These are phyloP conservation scores for Platorchestia sp. DNA, from an alignment of 1,140 invertebrate genomes.

Conservation along the genomic window DNA sequence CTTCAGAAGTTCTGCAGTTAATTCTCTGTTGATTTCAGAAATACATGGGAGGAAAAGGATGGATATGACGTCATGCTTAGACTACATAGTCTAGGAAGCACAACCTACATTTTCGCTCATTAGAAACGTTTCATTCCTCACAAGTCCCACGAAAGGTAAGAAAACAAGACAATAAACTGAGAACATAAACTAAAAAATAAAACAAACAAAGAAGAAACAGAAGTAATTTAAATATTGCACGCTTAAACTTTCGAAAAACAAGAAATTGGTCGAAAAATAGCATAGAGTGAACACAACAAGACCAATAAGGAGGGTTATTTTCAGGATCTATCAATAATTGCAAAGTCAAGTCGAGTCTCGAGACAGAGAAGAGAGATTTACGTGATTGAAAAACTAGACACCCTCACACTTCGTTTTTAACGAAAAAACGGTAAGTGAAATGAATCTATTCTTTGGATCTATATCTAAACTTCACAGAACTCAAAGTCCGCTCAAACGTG, in stretches of 20 bases:
- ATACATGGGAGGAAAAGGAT: background rate
- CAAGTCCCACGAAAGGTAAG: background rate
- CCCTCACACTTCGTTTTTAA: background rate
- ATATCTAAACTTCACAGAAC: background rate
- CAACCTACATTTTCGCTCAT: background rate
- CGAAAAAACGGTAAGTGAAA: background rate
- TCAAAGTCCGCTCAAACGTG: too few relatives aligned
- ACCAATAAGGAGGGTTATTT: background rate
- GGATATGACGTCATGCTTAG: background rate
- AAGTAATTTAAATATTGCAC: too few relatives aligned
- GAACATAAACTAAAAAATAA: background rate
- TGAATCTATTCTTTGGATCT: background rate
- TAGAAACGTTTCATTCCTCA: background rate
- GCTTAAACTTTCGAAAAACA: background rate
- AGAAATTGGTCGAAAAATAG: background rate
- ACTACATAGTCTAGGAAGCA: background rate
- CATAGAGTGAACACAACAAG: background rate
- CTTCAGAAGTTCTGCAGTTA: background rate
- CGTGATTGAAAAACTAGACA: background rate
- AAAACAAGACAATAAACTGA: background rate
- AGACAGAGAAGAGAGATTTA: background rate
- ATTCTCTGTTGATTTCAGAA: background rate
- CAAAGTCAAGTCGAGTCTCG: background rate
- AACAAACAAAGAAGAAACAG: background rate
- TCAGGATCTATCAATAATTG: background rate